Percentiles rank a stretch among this genome's conserved stretches.
phyloP scores from a whole-genome alignment of 1,140 invertebrate species.

The Idris sp. region DNA sequence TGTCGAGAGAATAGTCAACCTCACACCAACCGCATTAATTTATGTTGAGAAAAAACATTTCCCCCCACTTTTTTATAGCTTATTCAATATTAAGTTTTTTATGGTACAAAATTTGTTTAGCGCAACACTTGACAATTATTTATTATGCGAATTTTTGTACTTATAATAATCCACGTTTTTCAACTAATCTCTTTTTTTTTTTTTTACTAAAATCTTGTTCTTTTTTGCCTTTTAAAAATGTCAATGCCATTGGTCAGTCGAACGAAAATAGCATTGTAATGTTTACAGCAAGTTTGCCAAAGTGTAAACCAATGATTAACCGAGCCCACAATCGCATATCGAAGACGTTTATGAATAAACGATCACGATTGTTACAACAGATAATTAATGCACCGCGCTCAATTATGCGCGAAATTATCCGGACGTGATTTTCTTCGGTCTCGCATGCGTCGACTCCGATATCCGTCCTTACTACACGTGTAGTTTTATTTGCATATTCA shows the following conservation, averaged over 20 bases:
- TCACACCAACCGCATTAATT: no score
- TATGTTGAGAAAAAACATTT: no score
- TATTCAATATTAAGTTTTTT: no score
- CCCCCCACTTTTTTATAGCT: no score
- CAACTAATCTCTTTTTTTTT: no score
- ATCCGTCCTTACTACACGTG: constrained; percentile 47
- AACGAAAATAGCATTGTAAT: constrained; percentile 6
- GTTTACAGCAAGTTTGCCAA: neutral
- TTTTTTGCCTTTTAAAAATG: no score
- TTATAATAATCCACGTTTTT: no score
- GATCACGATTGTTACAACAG: constrained; percentile 39
- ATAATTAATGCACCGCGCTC: constrained; percentile 43
- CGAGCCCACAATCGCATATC: constrained; percentile 20
- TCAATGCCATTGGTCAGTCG: neutral
- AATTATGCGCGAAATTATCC: constrained; percentile 51
- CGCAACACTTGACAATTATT: no score
- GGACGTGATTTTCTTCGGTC: constrained; percentile 31
- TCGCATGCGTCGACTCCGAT: constrained; percentile 19
- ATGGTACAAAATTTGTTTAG: no score
- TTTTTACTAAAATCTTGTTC: no score
- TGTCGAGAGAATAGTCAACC: constrained; percentile 1
- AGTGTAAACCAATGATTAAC: constrained; percentile 19
- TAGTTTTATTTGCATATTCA: constrained; percentile 55
- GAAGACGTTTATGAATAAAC: constrained; percentile 44
- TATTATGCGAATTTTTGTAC: no score